phyloP scores from a whole-genome alignment of 2,113 vertebrate species.

The Acanthochromis polyacanthus region DNA sequence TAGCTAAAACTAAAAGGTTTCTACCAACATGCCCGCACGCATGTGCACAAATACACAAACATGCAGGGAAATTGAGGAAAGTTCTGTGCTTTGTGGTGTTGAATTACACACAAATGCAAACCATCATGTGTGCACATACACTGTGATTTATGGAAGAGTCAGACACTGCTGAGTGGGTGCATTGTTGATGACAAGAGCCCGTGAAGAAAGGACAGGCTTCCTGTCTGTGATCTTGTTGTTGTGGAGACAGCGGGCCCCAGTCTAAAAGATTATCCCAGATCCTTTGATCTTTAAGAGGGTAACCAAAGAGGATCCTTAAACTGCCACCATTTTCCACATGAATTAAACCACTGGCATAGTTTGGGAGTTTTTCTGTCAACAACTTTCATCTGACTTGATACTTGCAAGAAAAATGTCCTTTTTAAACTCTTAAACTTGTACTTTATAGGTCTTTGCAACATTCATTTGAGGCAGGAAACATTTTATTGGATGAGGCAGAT shows the following conservation, averaged over 20 bases:
- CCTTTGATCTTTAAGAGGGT: slow-evolving; percentile 75
- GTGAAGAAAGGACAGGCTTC: slow-evolving; percentile 72
- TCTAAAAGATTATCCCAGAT: slow-evolving; percentile 62
- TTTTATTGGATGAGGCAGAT: slow-evolving; percentile 26
- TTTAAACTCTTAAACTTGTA: slow-evolving; percentile 33
- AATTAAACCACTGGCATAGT: slow-evolving; percentile 71
- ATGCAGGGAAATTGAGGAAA: neutral
- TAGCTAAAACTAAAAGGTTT: slow-evolving; percentile 11
- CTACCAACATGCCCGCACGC: slow-evolving; percentile 2
- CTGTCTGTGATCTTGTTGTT: slow-evolving; percentile 78
- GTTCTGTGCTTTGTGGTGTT: slow-evolving; percentile 26
- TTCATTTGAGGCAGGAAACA: slow-evolving; percentile 47
- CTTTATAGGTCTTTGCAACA: slow-evolving; percentile 34
- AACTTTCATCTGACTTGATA: slow-evolving; percentile 40
- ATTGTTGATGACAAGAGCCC: slow-evolving; percentile 76
- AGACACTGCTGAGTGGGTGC: slow-evolving; percentile 66
- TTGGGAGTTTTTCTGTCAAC: slow-evolving; percentile 61
- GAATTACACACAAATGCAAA: slow-evolving; percentile 52
- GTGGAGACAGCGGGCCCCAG: slow-evolving; percentile 64
- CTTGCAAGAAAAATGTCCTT: slow-evolving; percentile 38
- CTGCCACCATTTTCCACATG: slow-evolving; percentile 66
- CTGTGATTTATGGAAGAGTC: slow-evolving; percentile 58
- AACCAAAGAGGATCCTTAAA: slow-evolving; percentile 73
- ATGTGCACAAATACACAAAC: slow-evolving; percentile 17
- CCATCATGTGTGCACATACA: slow-evolving; percentile 13